Evolutionary conservation across 2,888 invertebrate species (phyloP).

Genomic region (Lasioglossum zephyrum): DNA sequence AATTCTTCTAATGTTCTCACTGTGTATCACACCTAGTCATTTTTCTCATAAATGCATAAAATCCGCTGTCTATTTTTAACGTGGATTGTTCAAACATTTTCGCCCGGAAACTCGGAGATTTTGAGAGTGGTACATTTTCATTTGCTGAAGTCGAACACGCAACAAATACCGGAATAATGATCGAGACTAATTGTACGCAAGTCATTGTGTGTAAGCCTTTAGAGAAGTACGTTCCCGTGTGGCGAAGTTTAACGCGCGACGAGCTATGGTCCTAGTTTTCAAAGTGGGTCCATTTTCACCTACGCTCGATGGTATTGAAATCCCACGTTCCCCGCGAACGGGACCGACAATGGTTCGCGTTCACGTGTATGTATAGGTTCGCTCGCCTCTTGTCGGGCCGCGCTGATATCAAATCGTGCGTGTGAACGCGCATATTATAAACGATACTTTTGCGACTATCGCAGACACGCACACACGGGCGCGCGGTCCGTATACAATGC

Average conservation of each 20-base stretch:
- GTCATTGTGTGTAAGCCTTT: too few species aligned
- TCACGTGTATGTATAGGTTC: too few species aligned
- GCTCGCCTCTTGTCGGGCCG: neutral
- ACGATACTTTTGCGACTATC: constrained; percentile 32
- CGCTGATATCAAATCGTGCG: neutral
- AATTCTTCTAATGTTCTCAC: too few species aligned
- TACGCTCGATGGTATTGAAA: neutral
- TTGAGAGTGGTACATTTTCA: neutral
- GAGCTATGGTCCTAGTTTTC: neutral
- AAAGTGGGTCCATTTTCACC: constrained; percentile 7
- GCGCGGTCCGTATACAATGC: constrained; percentile 31
- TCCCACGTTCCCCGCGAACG: constrained; percentile 13
- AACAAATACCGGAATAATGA: too few species aligned
- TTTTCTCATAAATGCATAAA: too few species aligned
- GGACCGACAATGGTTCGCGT: neutral
- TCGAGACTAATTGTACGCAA: too few species aligned
- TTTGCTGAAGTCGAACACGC: neutral
- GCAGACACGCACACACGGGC: neutral
- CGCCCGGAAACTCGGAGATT: neutral
- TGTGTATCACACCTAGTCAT: too few species aligned
- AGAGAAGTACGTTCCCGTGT: neutral
- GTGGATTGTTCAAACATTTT: neutral
- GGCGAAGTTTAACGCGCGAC: neutral
- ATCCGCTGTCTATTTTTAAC: too few species aligned
- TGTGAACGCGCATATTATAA: constrained; percentile 11